Evolutionary conservation across 2,797 vertebrate genomes (phyloP), one percentile per base, ranked within the genome.

Genomic region (Pitangus sulphuratus): DNA sequence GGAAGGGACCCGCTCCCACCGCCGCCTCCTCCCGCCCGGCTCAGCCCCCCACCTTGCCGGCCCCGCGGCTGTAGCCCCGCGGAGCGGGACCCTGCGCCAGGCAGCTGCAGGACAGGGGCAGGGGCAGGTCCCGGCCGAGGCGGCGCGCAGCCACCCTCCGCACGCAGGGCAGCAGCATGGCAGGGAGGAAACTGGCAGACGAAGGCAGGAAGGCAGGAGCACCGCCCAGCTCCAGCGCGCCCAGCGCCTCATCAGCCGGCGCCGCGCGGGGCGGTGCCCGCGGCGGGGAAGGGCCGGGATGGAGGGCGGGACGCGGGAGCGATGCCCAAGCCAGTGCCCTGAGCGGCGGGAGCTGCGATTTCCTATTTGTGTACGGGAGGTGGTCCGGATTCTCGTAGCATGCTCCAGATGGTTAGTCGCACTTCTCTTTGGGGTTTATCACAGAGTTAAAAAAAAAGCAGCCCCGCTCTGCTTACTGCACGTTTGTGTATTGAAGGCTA

Each of bases 311-410:
- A 21, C 11, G 20, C 11, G 8, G n/a, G 21, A 6, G 28, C 35
- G 19, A 9, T 15, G 7, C 16, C 19, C 24, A 2, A 2, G 21
- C 9, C 22, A 0, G 3, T 2, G 8, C 3, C 2, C 6, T 2
- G 4, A 6, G 24, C 7, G 1, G 1, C 15, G 5, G 2, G 2
- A 1, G 8, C 4, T 5, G 19, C 0, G 2, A 0, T 2, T 2
- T 20, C 1, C 2, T 2, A 0, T 0, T 0, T 3, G 15, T 4
- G 8, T 3, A 2, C 5, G 1, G 12, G 2, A 6, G 16, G 9
- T 2, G 2, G 3, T 1, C 7, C 8, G 10, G 25, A 5, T 9
- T 14, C 45, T 24, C 2, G 9, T 12, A 20, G 28, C 11, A 1
- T 1, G 14, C 4, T 21, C 2, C 19, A 1, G 8, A 1, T 4